Evolutionary conservation across 2,888 invertebrate genomes (phyloP), one percentile per base, ranked within the genome.

Genomic region (Leptinotarsa juncta): DNA sequence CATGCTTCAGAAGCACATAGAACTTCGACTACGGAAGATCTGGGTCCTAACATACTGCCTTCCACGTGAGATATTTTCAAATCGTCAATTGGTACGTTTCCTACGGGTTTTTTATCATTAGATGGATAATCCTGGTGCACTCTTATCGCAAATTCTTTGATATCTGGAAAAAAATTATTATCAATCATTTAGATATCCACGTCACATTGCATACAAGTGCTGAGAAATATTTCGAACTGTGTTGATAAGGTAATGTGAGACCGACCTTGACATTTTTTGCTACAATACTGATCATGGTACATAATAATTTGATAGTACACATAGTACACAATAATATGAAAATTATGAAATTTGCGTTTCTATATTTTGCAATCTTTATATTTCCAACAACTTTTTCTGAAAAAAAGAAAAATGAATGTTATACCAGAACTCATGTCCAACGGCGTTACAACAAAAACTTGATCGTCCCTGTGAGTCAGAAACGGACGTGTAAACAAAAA

Each of bases 111-210:
- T 12, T 71, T 69, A 65, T 73, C 69, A n/a, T 74, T 60, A 60
- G 70, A 71, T 49, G 67, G 67, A 57, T 80, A 80, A 69, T 80
- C 78, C 65, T 80, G 71, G 57, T 80, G 78, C 3, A 80, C 66
- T 65, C 79, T 79, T 18, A 80, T 77, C n/a, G 78, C 80, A 49
- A 78, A 79, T 2, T 75, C 42, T 4, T 71, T 65, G 15, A 78
- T 75, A 50, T 73, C 79, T 70, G 65, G 49, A 42, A 72, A 49
- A 50, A 65, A 0, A 60, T 60, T 23, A 32, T 71, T 1, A 42
- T 42, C 42, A 62, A 51, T 66, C 5, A 26, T 62, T 62, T 32
- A 4, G 15, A 23, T 50, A 70, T 18, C 12, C 57, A 57, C 23
- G 20, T 53, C 2, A 0, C 7, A 16, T 7, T 16, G 4, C 4